phyloP scores from a whole-genome alignment of 2,113 vertebrate species.

The Lophius piscatorius region DNA sequence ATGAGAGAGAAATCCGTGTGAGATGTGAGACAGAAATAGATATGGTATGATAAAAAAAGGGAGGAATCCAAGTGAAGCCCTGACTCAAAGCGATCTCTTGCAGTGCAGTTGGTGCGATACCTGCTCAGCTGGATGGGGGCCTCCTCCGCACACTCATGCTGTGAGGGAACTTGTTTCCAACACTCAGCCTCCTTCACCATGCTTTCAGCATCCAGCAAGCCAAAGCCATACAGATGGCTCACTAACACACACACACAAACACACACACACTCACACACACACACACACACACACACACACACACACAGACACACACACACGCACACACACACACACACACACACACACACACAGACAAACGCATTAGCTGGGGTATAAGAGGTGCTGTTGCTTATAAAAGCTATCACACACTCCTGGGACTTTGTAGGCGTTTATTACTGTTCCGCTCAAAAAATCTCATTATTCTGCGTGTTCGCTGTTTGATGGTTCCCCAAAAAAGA shows the following conservation, averaged over 20 bases:
- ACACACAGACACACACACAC: slow-evolving; percentile 28
- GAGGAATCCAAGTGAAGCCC: slow-evolving; percentile 52
- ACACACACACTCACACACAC: slow-evolving; percentile 21
- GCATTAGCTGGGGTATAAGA: slow-evolving; percentile 46
- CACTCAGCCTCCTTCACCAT: slow-evolving; percentile 94
- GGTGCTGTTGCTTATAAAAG: slow-evolving; percentile 46
- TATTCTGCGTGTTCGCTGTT: slow-evolving; percentile 45
- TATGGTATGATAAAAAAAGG: slow-evolving; percentile 28
- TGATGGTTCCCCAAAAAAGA: slow-evolving; percentile 49
- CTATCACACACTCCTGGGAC: slow-evolving; percentile 44
- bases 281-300: slow-evolving; percentile 26
- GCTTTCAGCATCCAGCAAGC: slow-evolving; percentile 94
- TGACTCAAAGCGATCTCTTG: slow-evolving; percentile 25
- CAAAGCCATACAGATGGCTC: slow-evolving; percentile 97
- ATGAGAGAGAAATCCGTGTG: slow-evolving; percentile 35
- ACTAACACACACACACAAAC: slow-evolving; percentile 76
- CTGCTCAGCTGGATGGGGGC: slow-evolving; percentile 85
- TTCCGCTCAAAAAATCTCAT: slow-evolving; percentile 56
- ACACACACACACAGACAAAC: neutral
- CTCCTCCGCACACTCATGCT: slow-evolving; percentile 90
- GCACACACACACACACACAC: neutral
- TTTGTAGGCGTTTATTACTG: slow-evolving; percentile 59
- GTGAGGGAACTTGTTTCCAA: slow-evolving; percentile 90
- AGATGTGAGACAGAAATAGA: slow-evolving; percentile 55
- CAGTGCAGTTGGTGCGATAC: slow-evolving; percentile 69